Evolutionary conservation across 2,113 vertebrate species (phyloP), one percentile per base, ranked within the genome.

Genomic region (Scatophagus argus): DNA sequence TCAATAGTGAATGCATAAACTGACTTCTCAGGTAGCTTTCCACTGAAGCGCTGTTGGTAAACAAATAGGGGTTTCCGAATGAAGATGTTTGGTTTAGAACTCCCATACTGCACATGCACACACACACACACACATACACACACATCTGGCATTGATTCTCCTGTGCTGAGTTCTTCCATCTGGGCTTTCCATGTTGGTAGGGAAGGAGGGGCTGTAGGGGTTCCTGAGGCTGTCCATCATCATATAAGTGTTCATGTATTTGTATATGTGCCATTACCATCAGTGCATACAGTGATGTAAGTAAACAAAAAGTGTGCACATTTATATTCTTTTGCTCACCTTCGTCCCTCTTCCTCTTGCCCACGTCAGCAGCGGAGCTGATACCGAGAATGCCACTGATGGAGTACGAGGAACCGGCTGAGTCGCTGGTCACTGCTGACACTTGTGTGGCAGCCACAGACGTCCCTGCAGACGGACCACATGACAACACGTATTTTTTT

Each of bases 321-420:
- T n/a, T n/a, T 21, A 66, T 36, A 54, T 60, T 54, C 0, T 19
- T 44, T 34, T 17, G n/a, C 77, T 92, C 95, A 99, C 98, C 96
- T 96, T 99, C 98, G 0, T 99, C 98, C 79, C 98, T 94, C 92
- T 99, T 99, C 93, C 98, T 96, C 82, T 99, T 99, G 93, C 96
- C 97, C 86, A 94, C 96, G 52, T 99, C 98, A 0, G 95, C 91
- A 39, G 96, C 95, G 0, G 97, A 96, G 61, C 97, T 97, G 60
- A 99, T 99, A 82, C 98, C 97, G 95, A 99, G 93, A 93, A 99
- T 99, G 74, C 98, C 98, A 0, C 98, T 99, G 92, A 99, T 99
- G 86, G 98, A 99, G 92, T 99, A 99, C 27, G 98, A 99, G 2
- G 98, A 99, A 82, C 98, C 97, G 0, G 97, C 96, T 0, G 98